A percentile compares a stretch with the other conserved stretches of the same genome.
Conservation (phyloP, 2,888 invertebrate genomes). For the Bimastos eiseni region DNA sequence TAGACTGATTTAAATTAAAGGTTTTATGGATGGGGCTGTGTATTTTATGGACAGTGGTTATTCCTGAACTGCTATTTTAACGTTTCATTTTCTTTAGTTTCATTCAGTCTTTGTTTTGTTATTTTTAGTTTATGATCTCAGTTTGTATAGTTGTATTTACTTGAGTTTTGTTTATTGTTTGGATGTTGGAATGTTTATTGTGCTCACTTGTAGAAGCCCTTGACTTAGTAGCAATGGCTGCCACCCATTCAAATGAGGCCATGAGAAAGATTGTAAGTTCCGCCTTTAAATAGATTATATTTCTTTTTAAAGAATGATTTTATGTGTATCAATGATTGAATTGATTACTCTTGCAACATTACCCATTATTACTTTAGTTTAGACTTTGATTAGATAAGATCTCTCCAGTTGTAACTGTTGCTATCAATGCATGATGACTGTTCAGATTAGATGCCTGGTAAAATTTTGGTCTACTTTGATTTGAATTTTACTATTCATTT, state of each 20-base stretch:
- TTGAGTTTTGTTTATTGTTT: neutral
- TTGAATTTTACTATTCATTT: neutral
- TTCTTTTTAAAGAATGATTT: neutral
- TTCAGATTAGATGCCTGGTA: too few relatives aligned
- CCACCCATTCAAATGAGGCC: conserved; percentile 71
- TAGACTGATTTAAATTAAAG: neutral
- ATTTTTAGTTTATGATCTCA: neutral
- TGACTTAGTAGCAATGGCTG: conserved; percentile 69
- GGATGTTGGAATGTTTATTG: neutral
- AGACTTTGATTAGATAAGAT: too few relatives aligned
- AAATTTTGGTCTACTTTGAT: too few relatives aligned
- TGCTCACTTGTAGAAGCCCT: conserved; percentile 61
- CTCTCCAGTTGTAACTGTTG: neutral
- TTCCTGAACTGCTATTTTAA: neutral
- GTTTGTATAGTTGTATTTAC: neutral
- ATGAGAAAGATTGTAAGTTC: conserved; percentile 69
- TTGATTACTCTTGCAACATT: too few relatives aligned
- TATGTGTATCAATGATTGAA: neutral
- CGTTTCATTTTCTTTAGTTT: neutral
- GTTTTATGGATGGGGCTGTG: neutral
- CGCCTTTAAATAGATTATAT: neutral
- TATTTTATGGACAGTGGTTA: neutral
- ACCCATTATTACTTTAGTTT: too few relatives aligned
- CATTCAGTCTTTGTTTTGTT: neutral
- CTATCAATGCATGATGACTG: neutral